Evolutionary conservation across 2,797 vertebrate genomes (phyloP), one percentile per base, ranked within the genome.

Genomic region (Anableps anableps): DNA sequence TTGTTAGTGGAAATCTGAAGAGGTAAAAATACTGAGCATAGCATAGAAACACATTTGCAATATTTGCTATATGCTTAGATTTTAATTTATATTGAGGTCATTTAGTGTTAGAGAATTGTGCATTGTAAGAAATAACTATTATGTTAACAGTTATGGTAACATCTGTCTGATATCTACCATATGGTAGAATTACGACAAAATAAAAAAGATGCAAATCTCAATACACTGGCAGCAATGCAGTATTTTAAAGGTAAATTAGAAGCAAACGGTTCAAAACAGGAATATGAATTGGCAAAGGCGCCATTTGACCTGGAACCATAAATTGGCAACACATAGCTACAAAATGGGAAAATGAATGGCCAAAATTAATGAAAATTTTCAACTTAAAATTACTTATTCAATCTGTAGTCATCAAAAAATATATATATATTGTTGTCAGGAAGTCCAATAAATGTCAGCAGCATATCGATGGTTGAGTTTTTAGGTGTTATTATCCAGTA

Each of bases 401-500:
- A 26, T 23, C 36, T 13, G 6, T 2, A 26, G 36, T 68, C 64
- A 23, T 41, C 21, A 23, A 4, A 41, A 68, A 23, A 66, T 17
- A 23, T 66, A 10, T 66, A 66, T 17, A 23, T 66, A 10, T 66
- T 23, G 34, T 21, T 36, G 4, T 14, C 11, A 11, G 21, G 36
- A 68, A 26, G 11, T 3, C 38, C 23, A 41, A 68, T 36, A 41
- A 41, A 38, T 13, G 17, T 21, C 31, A 64, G 34, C 19, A 64
- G 62, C 19, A 43, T 7, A 5, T 31, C 14, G 8, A 55, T 4
- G 29, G 29, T 21, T 26, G 8, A 8, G 26, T 14, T 78, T 34
- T 2, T 2, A 66, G 48, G n/a, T 45, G 1, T 74, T 78, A 13
- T 26, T 45, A 80, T 85, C 68, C 51, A 43, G 73, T 53, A 26